These are phyloP conservation scores for Orientallactaga bullata DNA, from an alignment of 2,113 vertebrate genomes.

Conservation along the genomic window DNA sequence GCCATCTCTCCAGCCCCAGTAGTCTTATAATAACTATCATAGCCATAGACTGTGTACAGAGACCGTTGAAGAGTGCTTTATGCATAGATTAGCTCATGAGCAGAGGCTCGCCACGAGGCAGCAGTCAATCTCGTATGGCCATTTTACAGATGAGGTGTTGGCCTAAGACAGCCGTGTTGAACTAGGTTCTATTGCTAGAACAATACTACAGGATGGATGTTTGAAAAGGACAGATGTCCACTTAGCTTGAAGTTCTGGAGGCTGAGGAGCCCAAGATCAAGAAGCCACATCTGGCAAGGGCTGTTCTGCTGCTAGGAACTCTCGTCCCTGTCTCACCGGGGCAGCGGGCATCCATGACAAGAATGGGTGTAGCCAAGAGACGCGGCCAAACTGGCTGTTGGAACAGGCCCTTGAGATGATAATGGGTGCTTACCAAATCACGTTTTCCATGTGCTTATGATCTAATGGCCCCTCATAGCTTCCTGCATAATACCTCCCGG, in stretches of 20 bases:
- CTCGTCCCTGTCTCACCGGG: background rate
- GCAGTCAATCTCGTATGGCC: background rate
- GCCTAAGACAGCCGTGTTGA: background rate
- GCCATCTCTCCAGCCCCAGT: no score
- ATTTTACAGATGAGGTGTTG: background rate
- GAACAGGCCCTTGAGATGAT: background rate
- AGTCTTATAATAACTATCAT: no score
- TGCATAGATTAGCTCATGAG: background rate
- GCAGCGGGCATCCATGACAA: background rate
- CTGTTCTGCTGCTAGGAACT: background rate
- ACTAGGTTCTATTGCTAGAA: background rate
- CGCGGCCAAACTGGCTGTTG: background rate
- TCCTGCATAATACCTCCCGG: background rate
- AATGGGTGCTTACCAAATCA: background rate
- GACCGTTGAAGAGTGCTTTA: background rate
- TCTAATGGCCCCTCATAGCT: fast-evolving
- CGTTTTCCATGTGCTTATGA: background rate
- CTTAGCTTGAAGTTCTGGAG: background rate
- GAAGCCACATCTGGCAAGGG: background rate
- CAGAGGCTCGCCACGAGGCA: no score
- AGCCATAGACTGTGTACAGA: no score
- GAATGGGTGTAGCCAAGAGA: background rate
- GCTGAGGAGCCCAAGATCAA: no score
- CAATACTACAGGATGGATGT: background rate
- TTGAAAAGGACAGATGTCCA: background rate